Base-by-base conservation (phyloP, 2,113 vertebrate genomes). In the Ursus arctos region DNA sequence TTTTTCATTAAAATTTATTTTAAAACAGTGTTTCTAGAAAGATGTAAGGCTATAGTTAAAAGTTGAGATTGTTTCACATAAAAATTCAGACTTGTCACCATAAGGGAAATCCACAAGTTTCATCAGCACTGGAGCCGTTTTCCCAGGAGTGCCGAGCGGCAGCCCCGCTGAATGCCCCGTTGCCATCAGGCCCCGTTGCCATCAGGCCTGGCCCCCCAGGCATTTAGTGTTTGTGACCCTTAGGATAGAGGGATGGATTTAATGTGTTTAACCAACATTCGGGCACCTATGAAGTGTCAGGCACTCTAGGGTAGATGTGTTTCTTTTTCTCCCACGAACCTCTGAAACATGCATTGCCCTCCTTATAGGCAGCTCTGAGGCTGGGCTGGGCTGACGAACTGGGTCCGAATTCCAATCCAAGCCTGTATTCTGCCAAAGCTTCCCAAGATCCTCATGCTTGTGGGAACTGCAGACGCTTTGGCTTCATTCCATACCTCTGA, bases 21-120 rank as follows among this genome's bases (percentile, higher is more conserved):
- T 40, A 14, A 40, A 51, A 79, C 8, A 33, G 15, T 76, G 1
- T 47, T 84, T 89, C 51, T 22, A 57, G 86, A 95, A 91, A 59
- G 15, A 82, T 63, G 92, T 72, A 86, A 95, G 49, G 11, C 36
- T 53, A 47, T n/a, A 69, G 28, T 85, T 95, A 74, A 95, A 96
- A 63, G 43, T 8, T 61, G 43, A 33, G 24, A 59, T 59, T 12
- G 74, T 94, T 96, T 87, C 15, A 88, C 15, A 40, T 47, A 51
- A 88, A 95, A 95, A 90, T 47, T 47, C 71, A 80, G 63, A 49
- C 28, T 79, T 65, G 40, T 31, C 59, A 67, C 10, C 22, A 15
- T 10, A 24, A 47, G 84, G 47, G 61, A 16, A 90, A 61, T 40
- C 31, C 40, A 77, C 65, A 67, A 26, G 1, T 24, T 82, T 81